A percentile compares a stretch with the other conserved stretches of the same genome.
Evolutionary conservation across 2,888 invertebrate species (phyloP).

Genomic region (Drosophila leonis): DNA sequence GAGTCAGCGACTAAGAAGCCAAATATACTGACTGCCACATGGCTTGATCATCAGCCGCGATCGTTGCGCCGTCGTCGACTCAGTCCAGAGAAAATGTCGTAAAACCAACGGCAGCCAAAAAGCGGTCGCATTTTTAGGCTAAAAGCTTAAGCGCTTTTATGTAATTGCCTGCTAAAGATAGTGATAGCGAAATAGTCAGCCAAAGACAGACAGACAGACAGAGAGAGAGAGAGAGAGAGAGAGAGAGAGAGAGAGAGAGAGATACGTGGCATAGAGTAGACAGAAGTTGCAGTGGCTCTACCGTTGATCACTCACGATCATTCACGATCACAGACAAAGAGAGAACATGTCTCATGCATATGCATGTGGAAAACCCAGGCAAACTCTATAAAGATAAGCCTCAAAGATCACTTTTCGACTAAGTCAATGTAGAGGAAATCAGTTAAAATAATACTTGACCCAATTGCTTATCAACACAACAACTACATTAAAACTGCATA

Average conservation of each 20-base stretch:
- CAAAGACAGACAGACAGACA: not conserved
- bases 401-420: not conserved
- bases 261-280: slow-evolving; percentile 6
- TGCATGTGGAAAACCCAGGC: not conserved
- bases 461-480: not conserved
- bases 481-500: not conserved
- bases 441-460: slow-evolving; percentile 6
- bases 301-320: slow-evolving; percentile 25
- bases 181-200: slow-evolving; percentile 38
- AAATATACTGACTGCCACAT: slow-evolving; percentile 42
- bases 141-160: slow-evolving; percentile 73
- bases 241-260: not conserved
- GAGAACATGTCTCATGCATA: slow-evolving; percentile 13
- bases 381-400: slow-evolving; percentile 1
- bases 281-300: slow-evolving; percentile 19
- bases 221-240: not conserved
- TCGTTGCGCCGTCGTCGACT: slow-evolving; percentile 34
- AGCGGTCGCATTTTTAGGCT: slow-evolving; percentile 61
- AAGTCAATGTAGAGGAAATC: slow-evolving; percentile 19
- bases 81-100: slow-evolving; percentile 58
- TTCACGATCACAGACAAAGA: slow-evolving; percentile 33
- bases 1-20: slow-evolving; percentile 22
- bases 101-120: slow-evolving; percentile 44
- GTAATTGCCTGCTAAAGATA: slow-evolving; percentile 73
- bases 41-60: slow-evolving; percentile 58